Conservation (phyloP, 1,140 invertebrate species). For the Linepithema humile region DNA sequence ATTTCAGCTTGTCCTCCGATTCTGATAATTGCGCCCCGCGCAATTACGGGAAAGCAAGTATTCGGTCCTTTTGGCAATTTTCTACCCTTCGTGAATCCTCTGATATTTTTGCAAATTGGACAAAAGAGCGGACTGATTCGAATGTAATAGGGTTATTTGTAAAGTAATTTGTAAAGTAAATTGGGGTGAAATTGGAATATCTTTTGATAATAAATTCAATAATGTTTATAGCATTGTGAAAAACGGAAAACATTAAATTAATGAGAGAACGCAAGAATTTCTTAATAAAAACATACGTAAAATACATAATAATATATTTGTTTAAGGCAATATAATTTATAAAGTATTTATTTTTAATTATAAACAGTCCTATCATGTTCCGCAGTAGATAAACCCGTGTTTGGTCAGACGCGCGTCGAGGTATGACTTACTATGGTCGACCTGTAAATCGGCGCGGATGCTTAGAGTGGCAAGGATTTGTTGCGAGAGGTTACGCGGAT, state of each 20-base stretch:
- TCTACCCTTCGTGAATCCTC: neutral
- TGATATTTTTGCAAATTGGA: slow-evolving; percentile 9
- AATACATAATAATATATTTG: neutral
- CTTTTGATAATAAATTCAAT: neutral
- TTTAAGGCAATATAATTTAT: neutral
- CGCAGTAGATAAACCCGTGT: neutral
- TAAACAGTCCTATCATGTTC: neutral
- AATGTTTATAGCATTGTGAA: neutral
- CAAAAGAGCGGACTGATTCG: neutral
- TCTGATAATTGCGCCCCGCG: slow-evolving; percentile 1
- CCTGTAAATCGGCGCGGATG: neutral
- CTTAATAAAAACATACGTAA: neutral
- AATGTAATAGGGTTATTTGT: slow-evolving; percentile 6
- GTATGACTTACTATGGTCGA: neutral
- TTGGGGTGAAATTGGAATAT: neutral
- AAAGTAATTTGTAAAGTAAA: too few species aligned
- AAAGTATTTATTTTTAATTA: neutral
- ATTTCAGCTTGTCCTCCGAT: slow-evolving; percentile 32
- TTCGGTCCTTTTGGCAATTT: slow-evolving; percentile 16
- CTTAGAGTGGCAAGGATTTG: neutral
- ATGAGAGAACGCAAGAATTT: neutral
- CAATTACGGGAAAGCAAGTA: slow-evolving; percentile 24
- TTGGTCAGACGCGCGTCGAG: neutral
- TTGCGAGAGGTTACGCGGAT: neutral
- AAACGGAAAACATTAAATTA: neutral